Evolutionary conservation across 2,113 vertebrate species (phyloP), one percentile per base, ranked within the genome.

Genomic region (Chaetura pelagica): DNA sequence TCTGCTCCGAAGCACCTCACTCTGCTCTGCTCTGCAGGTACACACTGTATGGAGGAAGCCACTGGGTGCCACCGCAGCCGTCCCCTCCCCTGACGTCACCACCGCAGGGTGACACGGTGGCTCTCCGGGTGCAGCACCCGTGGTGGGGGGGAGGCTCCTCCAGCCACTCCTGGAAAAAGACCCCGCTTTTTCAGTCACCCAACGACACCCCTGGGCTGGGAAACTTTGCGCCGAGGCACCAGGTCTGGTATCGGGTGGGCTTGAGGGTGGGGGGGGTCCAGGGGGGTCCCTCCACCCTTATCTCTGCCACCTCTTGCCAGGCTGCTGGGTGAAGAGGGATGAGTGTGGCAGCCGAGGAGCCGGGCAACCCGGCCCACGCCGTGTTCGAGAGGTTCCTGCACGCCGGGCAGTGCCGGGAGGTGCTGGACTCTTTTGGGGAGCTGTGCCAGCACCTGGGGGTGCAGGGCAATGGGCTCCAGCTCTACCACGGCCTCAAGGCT

Each of bases 401-500:
- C 38, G 99, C 99, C 0, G 97, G 98, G 87, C 97, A 97, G 7
- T 99, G 98, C 93, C 98, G 52, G 91, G 99, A 99, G 34, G 99
- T 98, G 23, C 98, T 98, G 95, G 93, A 92, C 52, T 98, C 97
- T 83, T 99, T 99, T 10, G 16, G 30, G 24, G 98, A 97, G 55
- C 98, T 99, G 48, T 99, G 99, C 84, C 84, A 5, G 88, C 94
- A 96, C 20, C 98, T 99, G 86, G 66, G 97, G n/a, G 59, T 99
- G 46, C 89, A 98, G 74, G 97, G 98, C 3, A 94, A 63, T 1
- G 98, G 99, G 46, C 98, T 97, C 40, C 93, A 82, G 66, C 99
- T 99, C 57, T 99, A 99, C 77, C 92, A 94, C 1, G 98, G 98
- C 87, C 97, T 99, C 72, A 99, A 99, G 93, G 98, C 98, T 55